Percentiles rank a stretch among this genome's conserved stretches.
Conservation (phyloP, 92 coral and sea anemone species). For the Palythoa grandis region DNA sequence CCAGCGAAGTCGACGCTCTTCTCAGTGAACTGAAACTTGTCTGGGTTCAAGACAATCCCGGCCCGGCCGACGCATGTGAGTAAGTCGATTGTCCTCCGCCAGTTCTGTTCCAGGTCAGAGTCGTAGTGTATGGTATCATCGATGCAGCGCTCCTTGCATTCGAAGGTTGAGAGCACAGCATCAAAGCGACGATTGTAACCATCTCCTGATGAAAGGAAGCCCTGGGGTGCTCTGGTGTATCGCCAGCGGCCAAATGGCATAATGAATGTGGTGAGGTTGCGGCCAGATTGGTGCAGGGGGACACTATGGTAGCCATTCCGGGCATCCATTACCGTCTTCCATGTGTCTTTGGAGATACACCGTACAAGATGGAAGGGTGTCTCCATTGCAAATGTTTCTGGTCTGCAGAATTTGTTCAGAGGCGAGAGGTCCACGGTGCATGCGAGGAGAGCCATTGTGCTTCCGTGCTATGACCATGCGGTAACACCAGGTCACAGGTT, state of each 20-base stretch:
- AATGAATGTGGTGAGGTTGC: background rate
- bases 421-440: background rate
- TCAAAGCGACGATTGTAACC: background rate
- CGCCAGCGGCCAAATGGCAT: background rate
- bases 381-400: slow-evolving; percentile 31
- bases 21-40: slow-evolving; percentile 36
- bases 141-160: slow-evolving; percentile 40
- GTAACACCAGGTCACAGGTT: too few species aligned
- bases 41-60: slow-evolving; percentile 37
- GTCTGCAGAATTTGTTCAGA: slow-evolving; percentile 29
- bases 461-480: slow-evolving; percentile 27
- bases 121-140: slow-evolving; percentile 35
- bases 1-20: slow-evolving; percentile 39
- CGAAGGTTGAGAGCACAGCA: slow-evolving; percentile 30
- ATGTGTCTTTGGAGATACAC: slow-evolving; percentile 38
- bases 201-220: slow-evolving; percentile 33
- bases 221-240: slow-evolving; percentile 34
- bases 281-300: slow-evolving; percentile 29
- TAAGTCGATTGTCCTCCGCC: slow-evolving; percentile 49
- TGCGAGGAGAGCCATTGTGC: slow-evolving; percentile 30
- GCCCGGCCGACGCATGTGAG: slow-evolving; percentile 38
- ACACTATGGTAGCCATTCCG: background rate
- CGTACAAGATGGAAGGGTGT: slow-evolving; percentile 42
- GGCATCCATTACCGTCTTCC: slow-evolving; percentile 24
- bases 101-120: slow-evolving; percentile 23